These are phyloP conservation scores for Craseonycteris thonglongyai DNA, from an alignment of 2,113 vertebrate genomes.

Conservation along the genomic window DNA sequence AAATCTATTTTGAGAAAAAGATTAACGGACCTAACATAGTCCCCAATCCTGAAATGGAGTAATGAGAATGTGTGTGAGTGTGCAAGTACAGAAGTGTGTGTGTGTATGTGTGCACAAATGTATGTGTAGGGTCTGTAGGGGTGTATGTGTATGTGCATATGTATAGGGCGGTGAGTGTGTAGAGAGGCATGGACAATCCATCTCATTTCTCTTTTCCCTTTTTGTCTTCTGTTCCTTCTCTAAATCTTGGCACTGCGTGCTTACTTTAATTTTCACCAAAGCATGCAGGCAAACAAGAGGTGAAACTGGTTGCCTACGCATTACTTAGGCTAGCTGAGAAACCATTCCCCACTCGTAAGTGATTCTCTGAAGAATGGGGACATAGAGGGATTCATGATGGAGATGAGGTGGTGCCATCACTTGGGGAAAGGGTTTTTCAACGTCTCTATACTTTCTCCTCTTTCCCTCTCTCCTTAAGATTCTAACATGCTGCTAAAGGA, in stretches of 20 bases:
- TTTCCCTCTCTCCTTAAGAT: not conserved
- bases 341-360: not conserved
- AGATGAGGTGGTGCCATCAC: not conserved
- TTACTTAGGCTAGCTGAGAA: not conserved
- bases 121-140: not conserved
- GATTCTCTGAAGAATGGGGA: not conserved
- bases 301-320: not conserved
- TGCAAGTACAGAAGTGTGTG: not conserved
- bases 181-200: not conserved
- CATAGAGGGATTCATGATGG: not conserved
- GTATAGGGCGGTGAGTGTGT: no score
- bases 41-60: not conserved
- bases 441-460: not conserved
- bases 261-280: conserved; percentile 7
- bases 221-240: not conserved
- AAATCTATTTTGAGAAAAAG: not conserved
- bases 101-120: not conserved
- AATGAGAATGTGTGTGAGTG: not conserved
- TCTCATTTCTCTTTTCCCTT: not conserved
- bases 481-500: not conserved
- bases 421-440: not conserved
- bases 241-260: not conserved
- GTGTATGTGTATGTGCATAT: no score
- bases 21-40: not conserved
- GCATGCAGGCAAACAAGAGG: not conserved